Conservation (phyloP, 2,797 vertebrate species). For the Crenuchus spilurus region DNA sequence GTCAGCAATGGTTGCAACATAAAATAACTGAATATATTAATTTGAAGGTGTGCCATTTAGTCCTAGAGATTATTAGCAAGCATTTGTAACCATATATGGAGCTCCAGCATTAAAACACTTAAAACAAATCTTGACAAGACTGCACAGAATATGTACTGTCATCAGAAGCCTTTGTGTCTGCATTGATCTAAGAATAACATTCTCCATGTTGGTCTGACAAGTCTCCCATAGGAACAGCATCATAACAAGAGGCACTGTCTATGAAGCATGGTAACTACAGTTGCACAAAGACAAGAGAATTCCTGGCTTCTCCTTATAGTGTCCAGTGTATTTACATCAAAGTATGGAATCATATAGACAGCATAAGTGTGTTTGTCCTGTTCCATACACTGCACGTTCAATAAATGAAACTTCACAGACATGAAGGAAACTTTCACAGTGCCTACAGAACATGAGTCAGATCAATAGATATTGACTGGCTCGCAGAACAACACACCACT, state of each 20-base stretch:
- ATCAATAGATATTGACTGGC: slow-evolving; percentile 30
- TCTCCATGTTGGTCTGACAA: background rate
- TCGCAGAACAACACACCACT: slow-evolving; percentile 3
- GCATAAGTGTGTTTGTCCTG: background rate
- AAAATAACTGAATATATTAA: too few relatives aligned
- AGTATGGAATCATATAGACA: background rate
- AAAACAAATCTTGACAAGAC: background rate
- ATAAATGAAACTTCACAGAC: slow-evolving; percentile 13
- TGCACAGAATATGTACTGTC: background rate
- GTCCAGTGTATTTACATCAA: background rate
- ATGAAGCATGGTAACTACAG: background rate
- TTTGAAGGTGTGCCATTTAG: too few relatives aligned
- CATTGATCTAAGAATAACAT: background rate
- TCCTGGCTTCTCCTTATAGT: background rate
- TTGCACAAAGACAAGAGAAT: background rate
- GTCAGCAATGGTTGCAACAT: too few relatives aligned
- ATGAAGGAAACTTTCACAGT: background rate
- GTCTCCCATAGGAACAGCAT: background rate
- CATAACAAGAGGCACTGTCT: background rate
- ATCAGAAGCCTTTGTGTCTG: background rate
- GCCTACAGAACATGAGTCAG: background rate
- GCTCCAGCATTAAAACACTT: too few relatives aligned
- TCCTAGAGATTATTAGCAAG: too few relatives aligned
- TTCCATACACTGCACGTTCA: background rate
- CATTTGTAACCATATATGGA: too few relatives aligned